Conservation (phyloP, 2,888 invertebrate species). For the Auanema freiburgensis region DNA sequence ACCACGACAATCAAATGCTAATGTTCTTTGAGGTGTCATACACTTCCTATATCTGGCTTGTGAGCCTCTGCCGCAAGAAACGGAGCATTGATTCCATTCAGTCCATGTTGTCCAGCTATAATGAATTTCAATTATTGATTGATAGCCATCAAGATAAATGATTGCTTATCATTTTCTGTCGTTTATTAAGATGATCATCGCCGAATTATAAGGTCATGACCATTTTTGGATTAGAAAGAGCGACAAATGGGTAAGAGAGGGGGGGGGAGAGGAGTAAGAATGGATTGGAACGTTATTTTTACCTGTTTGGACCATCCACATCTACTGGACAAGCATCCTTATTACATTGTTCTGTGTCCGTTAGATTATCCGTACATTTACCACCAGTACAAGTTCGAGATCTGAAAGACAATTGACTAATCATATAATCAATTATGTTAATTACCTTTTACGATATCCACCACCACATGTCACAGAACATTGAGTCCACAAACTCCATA, state of each 20-base stretch:
- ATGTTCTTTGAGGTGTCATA: conserved; percentile 50
- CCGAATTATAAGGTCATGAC: background rate
- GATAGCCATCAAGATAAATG: too few species aligned
- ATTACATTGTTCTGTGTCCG: conserved; percentile 51
- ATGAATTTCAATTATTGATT: background rate
- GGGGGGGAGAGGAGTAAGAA: too few species aligned
- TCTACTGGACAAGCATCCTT: conserved; percentile 44
- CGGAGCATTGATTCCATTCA: conserved; percentile 55
- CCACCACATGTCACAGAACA: conserved; percentile 58
- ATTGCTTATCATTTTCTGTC: too few species aligned
- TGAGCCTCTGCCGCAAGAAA: conserved; percentile 58
- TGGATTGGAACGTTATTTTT: background rate
- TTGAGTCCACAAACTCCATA: conserved; percentile 54
- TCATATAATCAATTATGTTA: conserved; percentile 4
- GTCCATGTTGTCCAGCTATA: conserved; percentile 56
- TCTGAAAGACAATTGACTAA: conserved; percentile 17
- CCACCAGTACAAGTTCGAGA: conserved; percentile 50
- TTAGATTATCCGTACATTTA: conserved; percentile 50
- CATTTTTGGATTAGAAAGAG: background rate
- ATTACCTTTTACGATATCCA: conserved; percentile 46
- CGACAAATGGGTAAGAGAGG: too few species aligned
- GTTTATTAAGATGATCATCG: background rate
- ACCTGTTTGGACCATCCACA: conserved; percentile 19
- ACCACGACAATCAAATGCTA: conserved; percentile 61
- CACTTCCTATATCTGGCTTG: conserved; percentile 61